Evolutionary conservation across 1,140 invertebrate genomes (phyloP), one percentile per base, ranked within the genome.

Genomic region (Cotesia chilonis): DNA sequence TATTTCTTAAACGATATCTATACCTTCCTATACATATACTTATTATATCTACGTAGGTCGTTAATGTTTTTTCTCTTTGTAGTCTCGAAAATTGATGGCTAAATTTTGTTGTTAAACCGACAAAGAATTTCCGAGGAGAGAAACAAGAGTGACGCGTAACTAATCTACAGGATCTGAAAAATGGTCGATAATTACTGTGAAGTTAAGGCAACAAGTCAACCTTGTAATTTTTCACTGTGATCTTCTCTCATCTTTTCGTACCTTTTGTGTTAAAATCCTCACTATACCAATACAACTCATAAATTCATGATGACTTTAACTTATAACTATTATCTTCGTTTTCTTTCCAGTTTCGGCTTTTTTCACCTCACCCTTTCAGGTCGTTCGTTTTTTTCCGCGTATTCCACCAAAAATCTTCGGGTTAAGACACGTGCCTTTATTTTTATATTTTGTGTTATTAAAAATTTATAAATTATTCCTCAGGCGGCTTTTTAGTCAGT

Each of bases 81-180:
- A 9, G 41, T 6, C 5, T 47, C 17, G 57, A 59, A 59, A 59
- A 59, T 59, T 59, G 57, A 59, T 59, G 57, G 17, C 57, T 59
- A 59, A 59, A 17, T 59, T 59, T 59, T 59, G 20, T 17, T 59
- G 57, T 20, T 20, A 59, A 59, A 59, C 9, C n/a, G n/a, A 55
- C 54, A 55, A 55, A 17, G 17, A 55, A 14, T 55, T 55, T 55
- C 54, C 12, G 17, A 55, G 14, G 54, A 14, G 54, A 55, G 17
- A 55, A 55, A 55, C 12, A 17, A 17, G 17, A 59, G 20, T 59
- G 17, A 59, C 20, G 57, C 57, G 57, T 59, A 59, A 59, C 57
- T 59, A 59, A 59, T 59, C 20, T 59, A 59, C 14, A 59, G 57
- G 57, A 59, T 59, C 57, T 59, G 57, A 59, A 17, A 59, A 59